Conservation (phyloP, 2,797 vertebrate genomes). For the Graptemys geographica region DNA sequence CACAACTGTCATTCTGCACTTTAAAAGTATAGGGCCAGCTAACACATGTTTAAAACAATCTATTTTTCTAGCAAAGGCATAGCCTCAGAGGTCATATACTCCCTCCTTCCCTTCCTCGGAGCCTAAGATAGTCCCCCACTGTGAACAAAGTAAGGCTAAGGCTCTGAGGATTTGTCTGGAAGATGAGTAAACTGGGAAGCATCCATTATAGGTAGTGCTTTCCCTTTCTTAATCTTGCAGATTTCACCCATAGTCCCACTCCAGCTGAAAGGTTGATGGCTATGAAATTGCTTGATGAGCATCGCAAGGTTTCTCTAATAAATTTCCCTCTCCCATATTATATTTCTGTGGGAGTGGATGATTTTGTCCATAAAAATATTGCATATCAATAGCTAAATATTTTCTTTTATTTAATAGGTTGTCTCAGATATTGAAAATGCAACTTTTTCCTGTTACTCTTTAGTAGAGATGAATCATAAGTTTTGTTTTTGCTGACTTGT, state of each 20-base stretch:
- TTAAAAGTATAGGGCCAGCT: accelerated
- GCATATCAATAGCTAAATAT: not conserved
- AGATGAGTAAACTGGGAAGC: accelerated
- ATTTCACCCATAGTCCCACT: not conserved
- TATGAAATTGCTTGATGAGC: not conserved
- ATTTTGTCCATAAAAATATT: accelerated
- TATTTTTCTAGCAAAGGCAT: not conserved
- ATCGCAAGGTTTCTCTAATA: accelerated
- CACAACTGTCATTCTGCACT: not conserved
- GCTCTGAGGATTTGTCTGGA: accelerated
- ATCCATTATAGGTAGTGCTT: accelerated
- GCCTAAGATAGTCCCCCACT: not conserved
- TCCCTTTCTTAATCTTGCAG: not conserved
- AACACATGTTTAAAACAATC: not conserved
- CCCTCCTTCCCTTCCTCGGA: accelerated
- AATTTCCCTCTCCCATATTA: not conserved
- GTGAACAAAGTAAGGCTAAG: too few species aligned
- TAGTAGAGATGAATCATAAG: not conserved
- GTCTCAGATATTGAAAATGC: not conserved
- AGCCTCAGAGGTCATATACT: not conserved
- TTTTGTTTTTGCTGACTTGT: not conserved
- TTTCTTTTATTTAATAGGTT: not conserved
- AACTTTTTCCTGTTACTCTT: not conserved
- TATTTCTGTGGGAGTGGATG: not conserved
- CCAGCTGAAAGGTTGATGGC: not conserved